Evolutionary conservation across 2,797 vertebrate species (phyloP), one percentile per base, ranked within the genome.

Genomic region (Squalus acanthias): DNA sequence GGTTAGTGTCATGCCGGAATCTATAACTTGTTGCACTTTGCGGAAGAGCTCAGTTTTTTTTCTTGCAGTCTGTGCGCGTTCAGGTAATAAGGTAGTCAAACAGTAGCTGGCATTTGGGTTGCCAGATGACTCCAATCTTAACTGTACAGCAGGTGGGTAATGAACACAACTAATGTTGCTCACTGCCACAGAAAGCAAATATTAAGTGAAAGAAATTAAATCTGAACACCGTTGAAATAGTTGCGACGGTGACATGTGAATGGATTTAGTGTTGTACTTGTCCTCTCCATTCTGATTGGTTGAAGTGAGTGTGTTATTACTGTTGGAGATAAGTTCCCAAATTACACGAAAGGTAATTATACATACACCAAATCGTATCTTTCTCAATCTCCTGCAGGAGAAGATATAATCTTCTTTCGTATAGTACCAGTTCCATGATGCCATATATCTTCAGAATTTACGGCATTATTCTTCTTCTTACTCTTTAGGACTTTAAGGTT

Each of bases 191-290:
- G 50, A 72, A 95, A 53, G 39, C 10, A 95, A 70, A 50, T 72
- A 46, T 95, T 72, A 69, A 69, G 67, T 53, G 69, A 93, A 33
- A 67, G 60, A n/a, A 93, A 93, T 93, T 93, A 93, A 93, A 93
- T 22, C 20, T 65, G 63, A 94, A 39, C n/a, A 29, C 67, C 67
- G 13, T 53, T 53, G 15, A 13, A 72, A 50, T 53, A 72, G 22
- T 29, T 95, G 26, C 53, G 24, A 46, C 67, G 53, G 10, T 72
- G 22, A 53, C 93, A 72, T 10, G 13, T 46, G 3, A 26, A 39
- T 72, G 3, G 2, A 26, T 72, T 70, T 70, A 12, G 9, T 17
- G 46, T 50, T 13, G 8, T 22, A 12, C 17, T 46, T 70, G 22
- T 53, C 24, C 4, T 70, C 24, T 53, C 39, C 24, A 70, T 12